Evolutionary conservation across 2,888 invertebrate species (phyloP).

Genomic region (Heteromurus nitidus): DNA sequence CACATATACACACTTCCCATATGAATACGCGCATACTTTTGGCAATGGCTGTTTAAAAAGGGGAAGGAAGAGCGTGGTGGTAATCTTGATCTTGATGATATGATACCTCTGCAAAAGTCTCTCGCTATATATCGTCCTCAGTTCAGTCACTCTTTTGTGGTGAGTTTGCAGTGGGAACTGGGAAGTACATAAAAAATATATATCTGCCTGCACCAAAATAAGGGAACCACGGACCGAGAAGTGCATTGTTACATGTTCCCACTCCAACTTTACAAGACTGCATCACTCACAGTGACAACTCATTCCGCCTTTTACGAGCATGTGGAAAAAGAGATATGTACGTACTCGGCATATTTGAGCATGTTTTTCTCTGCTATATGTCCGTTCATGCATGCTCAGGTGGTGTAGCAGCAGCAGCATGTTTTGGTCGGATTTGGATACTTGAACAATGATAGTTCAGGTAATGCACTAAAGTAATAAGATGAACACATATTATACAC

Average conservation of each 20-base stretch:
- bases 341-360: too few relatives aligned
- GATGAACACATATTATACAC: background rate
- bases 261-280: background rate
- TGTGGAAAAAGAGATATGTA: background rate
- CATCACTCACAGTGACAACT: background rate
- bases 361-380: too few relatives aligned
- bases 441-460: conserved; percentile 4
- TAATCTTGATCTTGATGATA: background rate
- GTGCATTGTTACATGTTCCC: conserved; percentile 15
- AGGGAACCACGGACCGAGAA: background rate
- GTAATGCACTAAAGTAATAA: too few relatives aligned
- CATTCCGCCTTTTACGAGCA: background rate
- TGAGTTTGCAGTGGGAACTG: background rate
- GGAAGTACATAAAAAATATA: background rate
- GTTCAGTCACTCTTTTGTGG: conserved; percentile 5
- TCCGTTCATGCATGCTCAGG: conserved; percentile 3
- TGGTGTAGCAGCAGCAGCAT: background rate
- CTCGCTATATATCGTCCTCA: too few relatives aligned
- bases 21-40: too few relatives aligned
- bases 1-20: too few relatives aligned
- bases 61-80: background rate
- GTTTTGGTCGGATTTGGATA: background rate
- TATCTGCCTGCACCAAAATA: background rate
- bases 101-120: background rate
- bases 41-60: background rate